Percentiles rank a stretch among this genome's conserved stretches.
Conservation (phyloP, 2,113 vertebrate species). For the Stegastes partitus region DNA sequence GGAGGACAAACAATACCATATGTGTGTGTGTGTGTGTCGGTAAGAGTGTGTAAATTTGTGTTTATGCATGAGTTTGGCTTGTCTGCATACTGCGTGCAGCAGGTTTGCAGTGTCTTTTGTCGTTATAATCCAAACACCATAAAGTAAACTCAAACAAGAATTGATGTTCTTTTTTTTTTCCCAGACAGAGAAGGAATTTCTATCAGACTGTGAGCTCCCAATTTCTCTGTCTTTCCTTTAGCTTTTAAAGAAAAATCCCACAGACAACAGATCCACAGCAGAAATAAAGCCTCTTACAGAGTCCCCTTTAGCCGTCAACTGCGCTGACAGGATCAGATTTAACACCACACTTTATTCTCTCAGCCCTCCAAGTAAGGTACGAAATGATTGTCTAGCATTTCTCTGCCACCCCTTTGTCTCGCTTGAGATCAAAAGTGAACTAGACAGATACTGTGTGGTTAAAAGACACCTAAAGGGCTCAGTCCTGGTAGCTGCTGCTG, state of each 20-base stretch:
- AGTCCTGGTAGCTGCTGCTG: slow-evolving; percentile 43
- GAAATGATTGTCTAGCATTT: slow-evolving; percentile 59
- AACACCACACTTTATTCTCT: slow-evolving; percentile 71
- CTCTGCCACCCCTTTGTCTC: slow-evolving; percentile 59
- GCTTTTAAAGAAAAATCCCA: slow-evolving; percentile 63
- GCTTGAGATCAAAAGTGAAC: slow-evolving; percentile 64
- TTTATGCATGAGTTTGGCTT: background rate
- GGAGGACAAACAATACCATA: background rate
- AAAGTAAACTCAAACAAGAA: slow-evolving; percentile 61
- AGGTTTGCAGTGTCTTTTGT: slow-evolving; percentile 35
- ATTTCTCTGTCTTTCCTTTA: slow-evolving; percentile 54
- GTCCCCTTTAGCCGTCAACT: slow-evolving; percentile 70
- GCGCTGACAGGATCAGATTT: slow-evolving; percentile 75
- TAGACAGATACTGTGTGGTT: slow-evolving; percentile 61
- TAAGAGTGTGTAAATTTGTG: slow-evolving; percentile 2
- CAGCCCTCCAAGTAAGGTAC: slow-evolving; percentile 64
- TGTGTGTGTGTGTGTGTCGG: background rate
- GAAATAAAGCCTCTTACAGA: slow-evolving; percentile 76
- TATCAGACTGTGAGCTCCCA: slow-evolving; percentile 46
- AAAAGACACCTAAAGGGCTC: slow-evolving; percentile 60
- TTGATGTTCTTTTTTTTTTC: slow-evolving; percentile 40
- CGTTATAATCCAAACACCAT: slow-evolving; percentile 49
- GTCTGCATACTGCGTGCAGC: slow-evolving; percentile 31
- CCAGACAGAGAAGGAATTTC: slow-evolving; percentile 23
- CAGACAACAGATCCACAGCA: slow-evolving; percentile 64